These are phyloP conservation scores for Natator depressus DNA, from an alignment of 2,113 vertebrate species.

Conservation along the genomic window DNA sequence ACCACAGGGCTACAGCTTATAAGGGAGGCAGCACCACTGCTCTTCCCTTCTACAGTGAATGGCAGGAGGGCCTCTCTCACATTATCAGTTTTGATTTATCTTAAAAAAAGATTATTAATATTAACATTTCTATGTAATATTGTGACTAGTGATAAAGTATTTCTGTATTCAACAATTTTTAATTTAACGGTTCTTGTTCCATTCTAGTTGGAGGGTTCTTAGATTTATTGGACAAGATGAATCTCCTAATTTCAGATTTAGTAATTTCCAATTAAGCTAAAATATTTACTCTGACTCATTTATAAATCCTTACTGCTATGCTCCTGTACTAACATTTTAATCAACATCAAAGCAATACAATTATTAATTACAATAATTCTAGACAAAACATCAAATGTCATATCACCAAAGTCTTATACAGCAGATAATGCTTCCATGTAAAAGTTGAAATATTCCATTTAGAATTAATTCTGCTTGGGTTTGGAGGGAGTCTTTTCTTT, in stretches of 20 bases:
- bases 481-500: neutral
- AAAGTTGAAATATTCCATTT: neutral
- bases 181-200: neutral
- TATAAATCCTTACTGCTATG: slow-evolving; percentile 7
- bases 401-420: neutral
- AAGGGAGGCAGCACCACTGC: neutral
- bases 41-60: neutral
- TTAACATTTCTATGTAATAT: neutral
- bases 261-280: slow-evolving; percentile 59
- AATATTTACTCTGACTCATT: slow-evolving; percentile 53
- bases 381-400: slow-evolving; percentile 18
- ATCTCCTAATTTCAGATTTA: slow-evolving; percentile 45
- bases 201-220: neutral
- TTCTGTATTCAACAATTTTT: slow-evolving; percentile 6
- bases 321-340: slow-evolving; percentile 57
- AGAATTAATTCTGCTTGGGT: neutral
- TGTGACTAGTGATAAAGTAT: neutral
- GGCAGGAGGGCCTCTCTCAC: neutral
- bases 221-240: slow-evolving; percentile 46
- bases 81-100: neutral
- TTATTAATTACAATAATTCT: slow-evolving; percentile 57
- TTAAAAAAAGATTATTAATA: neutral
- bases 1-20: neutral
- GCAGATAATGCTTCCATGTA: neutral
- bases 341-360: slow-evolving; percentile 53